Base-by-base conservation (phyloP, 2,888 invertebrate genomes). In the Julus scanicus region DNA sequence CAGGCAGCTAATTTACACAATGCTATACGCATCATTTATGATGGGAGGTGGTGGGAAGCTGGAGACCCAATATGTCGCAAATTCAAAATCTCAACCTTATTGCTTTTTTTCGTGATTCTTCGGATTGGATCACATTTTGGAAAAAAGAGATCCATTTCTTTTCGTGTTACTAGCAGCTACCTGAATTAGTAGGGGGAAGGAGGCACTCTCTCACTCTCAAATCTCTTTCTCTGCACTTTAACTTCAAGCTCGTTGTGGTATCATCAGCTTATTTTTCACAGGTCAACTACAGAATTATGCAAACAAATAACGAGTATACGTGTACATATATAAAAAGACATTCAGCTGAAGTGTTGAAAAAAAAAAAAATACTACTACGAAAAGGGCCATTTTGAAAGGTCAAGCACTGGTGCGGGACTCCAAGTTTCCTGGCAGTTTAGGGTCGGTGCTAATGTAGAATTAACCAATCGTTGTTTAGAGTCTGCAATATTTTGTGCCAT, bases 221-320 rank as follows among this genome's bases (percentile, higher is more conserved):
- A 57, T 57, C 57, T 57, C 57, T 57, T 57, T 57, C 57, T 57
- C 57, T 57, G 57, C 57, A 48, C 17, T 13, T 57, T 17, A 57
- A 17, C 57, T 57, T 17, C 57, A 57, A 57, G 57, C 57, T 57
- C 57, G 57, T 57, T 57, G 57, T 57, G 29, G 29, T 57, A 17
- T 57, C 57, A 57, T 57, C 57, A 17, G 17, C 57, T 57, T 57
- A 15, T 57, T 57, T 17, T 57, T 57, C 57, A 57, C 17, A 57
- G 15, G 13, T 57, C 57, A 57, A 57, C 57, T 57, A 57, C 57
- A 17, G 57, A 57, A 57, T 57, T 57, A 57, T 57, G 57, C 57
- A 57, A 57, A 57, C 57, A 57, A 48, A 57, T 57, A 57, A 57
- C 57, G 57, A 57, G 57, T 57, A 57, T 57, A 57, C 57, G 17